A percentile compares a stretch with the other conserved stretches of the same genome.
Conservation (phyloP, 1,140 invertebrate genomes). For the Pemphigus obesinymphae region DNA sequence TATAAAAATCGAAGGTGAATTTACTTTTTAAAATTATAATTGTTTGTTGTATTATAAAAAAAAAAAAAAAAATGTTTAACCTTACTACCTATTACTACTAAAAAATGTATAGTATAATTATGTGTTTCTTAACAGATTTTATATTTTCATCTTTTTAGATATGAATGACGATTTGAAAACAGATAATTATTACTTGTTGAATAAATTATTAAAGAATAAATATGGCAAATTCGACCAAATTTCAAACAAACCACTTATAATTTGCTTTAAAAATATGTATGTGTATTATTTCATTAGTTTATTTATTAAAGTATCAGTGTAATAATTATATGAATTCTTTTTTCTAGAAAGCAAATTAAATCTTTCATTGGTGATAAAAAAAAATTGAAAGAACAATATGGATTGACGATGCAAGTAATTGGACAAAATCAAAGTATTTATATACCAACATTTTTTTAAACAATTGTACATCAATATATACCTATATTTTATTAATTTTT, state of each 20-base stretch:
- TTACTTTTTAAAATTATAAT: not conserved
- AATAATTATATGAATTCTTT: not conserved
- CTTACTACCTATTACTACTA: too few relatives aligned
- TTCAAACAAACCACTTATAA: not conserved
- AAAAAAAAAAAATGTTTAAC: too few relatives aligned
- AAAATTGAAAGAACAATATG: not conserved
- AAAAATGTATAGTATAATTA: too few relatives aligned
- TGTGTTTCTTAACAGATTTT: too few relatives aligned
- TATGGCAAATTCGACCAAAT: slow-evolving; percentile 5
- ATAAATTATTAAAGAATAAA: not conserved
- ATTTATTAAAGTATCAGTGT: not conserved
- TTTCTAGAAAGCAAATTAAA: not conserved
- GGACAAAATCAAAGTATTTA: not conserved
- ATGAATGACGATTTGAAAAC: not conserved
- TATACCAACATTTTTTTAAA: too few relatives aligned
- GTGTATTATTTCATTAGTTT: not conserved
- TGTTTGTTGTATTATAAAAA: too few relatives aligned
- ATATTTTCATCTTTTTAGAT: not conserved
- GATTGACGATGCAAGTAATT: not conserved
- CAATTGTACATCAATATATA: not conserved
- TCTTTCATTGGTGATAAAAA: not conserved
- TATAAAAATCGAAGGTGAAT: slow-evolving; percentile 19
- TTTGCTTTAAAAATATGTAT: not conserved
- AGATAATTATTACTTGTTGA: not conserved
- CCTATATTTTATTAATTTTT: too few relatives aligned